phyloP scores from a whole-genome alignment of 2,888 invertebrate genomes.

The Theodoxus fluviatilis region DNA sequence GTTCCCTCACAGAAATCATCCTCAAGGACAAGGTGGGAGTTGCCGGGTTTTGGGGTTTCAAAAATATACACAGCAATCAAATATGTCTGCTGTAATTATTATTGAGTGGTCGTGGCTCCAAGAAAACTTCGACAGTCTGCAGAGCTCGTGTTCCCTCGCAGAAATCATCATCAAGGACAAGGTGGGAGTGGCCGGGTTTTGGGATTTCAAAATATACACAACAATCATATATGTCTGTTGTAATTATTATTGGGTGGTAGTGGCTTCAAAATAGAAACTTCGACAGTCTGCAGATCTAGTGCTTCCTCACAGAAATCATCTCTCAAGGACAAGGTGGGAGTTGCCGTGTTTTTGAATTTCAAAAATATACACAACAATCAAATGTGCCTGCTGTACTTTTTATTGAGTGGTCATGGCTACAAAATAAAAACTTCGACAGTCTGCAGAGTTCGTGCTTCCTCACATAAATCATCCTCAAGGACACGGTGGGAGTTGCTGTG shows the following conservation, averaged over 20 bases:
- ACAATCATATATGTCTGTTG: too few relatives aligned
- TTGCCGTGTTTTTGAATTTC: too few relatives aligned
- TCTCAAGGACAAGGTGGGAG: constrained; percentile 61
- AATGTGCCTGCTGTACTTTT: too few relatives aligned
- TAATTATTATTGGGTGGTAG: too few relatives aligned
- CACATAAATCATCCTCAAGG: constrained; percentile 60
- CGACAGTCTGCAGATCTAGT: constrained; percentile 56
- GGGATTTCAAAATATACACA: too few relatives aligned
- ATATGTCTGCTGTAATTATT: too few relatives aligned
- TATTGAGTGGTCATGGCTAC: constrained; percentile 50
- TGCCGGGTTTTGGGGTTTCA: too few relatives aligned
- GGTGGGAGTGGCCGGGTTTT: too few relatives aligned
- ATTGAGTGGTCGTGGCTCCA: constrained; percentile 51
- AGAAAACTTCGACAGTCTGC: constrained; percentile 54
- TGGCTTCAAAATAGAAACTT: constrained; percentile 53
- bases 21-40: constrained; percentile 61
- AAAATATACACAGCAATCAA: too few relatives aligned
- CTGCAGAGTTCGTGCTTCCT: constrained; percentile 57
- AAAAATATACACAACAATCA: too few relatives aligned
- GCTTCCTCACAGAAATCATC: constrained; percentile 58
- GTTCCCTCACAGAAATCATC: constrained; percentile 58
- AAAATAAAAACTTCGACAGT: constrained; percentile 54
- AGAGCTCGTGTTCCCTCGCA: constrained; percentile 57
- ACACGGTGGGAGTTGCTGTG: too few relatives aligned
- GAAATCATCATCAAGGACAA: constrained; percentile 61